A percentile compares a stretch with the other conserved stretches of the same genome.
Conservation (phyloP, 2,888 invertebrate genomes). For the Caenorhabditis macrosperma region DNA sequence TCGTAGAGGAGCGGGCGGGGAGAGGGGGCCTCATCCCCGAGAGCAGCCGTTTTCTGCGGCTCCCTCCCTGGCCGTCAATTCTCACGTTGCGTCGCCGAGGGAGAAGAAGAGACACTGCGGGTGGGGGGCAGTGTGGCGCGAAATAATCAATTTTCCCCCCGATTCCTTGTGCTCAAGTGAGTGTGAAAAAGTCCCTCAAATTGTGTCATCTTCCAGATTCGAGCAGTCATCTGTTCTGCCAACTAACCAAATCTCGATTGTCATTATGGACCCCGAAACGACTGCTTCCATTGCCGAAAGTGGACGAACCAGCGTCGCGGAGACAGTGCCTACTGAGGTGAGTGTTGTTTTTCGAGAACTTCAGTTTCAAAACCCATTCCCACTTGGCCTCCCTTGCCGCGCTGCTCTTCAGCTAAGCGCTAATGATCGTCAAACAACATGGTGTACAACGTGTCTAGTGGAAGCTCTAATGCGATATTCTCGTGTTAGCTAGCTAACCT, state of each 20-base stretch:
- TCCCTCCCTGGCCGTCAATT: slow-evolving; percentile 27
- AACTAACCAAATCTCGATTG: slow-evolving; percentile 24
- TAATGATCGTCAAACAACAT: slow-evolving; percentile 51
- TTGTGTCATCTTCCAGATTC: background rate
- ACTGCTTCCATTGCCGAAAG: slow-evolving; percentile 23
- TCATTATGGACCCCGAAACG: slow-evolving; percentile 45
- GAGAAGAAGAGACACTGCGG: slow-evolving; percentile 35
- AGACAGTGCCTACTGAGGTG: slow-evolving; percentile 1
- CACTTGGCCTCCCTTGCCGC: slow-evolving; percentile 30
- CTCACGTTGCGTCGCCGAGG: slow-evolving; percentile 43
- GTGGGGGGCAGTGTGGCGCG: slow-evolving; percentile 29
- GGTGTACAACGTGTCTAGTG: slow-evolving; percentile 33
- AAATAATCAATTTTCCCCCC: slow-evolving; percentile 43
- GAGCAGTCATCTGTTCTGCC: background rate
- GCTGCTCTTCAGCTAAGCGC: slow-evolving; percentile 43
- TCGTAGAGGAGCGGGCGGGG: too few species aligned
- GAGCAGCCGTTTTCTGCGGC: slow-evolving; percentile 41
- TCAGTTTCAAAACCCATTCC: slow-evolving; percentile 6
- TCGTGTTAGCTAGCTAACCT: background rate
- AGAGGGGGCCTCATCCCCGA: slow-evolving; percentile 13
- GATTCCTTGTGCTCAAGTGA: slow-evolving; percentile 22
- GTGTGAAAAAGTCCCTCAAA: slow-evolving; percentile 28
- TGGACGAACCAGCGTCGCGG: background rate
- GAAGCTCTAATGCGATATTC: slow-evolving; percentile 22
- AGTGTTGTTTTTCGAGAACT: background rate